A percentile compares a stretch with the other conserved stretches of the same genome.
Evolutionary conservation across 53 echinoderm and acorn worm species (phyloP).

Genomic region (Antedon mediterranea): DNA sequence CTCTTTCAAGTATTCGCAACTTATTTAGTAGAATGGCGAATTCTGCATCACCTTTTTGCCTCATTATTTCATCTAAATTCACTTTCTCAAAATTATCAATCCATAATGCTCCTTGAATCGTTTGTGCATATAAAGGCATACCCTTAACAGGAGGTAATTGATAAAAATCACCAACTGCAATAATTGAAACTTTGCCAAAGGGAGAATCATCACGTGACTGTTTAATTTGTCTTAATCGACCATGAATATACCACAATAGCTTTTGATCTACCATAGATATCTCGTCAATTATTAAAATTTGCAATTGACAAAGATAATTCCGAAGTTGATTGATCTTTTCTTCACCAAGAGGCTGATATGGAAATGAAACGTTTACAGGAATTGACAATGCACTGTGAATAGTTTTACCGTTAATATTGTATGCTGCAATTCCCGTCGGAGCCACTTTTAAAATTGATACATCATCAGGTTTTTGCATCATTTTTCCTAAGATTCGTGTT

Average conservation of each 20-base stretch:
- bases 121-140: constrained; percentile 17
- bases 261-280: no score
- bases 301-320: no score
- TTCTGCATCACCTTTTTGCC: constrained; percentile 47
- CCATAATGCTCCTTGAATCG: constrained; percentile 17
- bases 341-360: no score
- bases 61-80: constrained; percentile 40
- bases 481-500: constrained; percentile 23
- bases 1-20: constrained; percentile 10
- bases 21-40: constrained; percentile 32
- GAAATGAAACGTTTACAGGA: no score
- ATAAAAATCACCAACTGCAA: no score
- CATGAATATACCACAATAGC: constrained; percentile 34
- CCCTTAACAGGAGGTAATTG: constrained; percentile 34
- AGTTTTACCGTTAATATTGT: constrained; percentile 31
- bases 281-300: constrained; percentile 57
- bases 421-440: no score
- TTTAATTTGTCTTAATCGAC: constrained; percentile 37
- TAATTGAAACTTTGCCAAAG: constrained; percentile 42
- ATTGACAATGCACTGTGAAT: no score
- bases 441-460: constrained; percentile 16
- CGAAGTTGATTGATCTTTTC: no score
- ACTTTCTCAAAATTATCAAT: constrained; percentile 24
- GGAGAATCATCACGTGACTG: constrained; percentile 6
- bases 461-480: constrained; percentile 25